Evolutionary conservation across 2,888 invertebrate species (phyloP), one percentile per base, ranked within the genome.

Genomic region (Zhuqinia jingwanae): DNA sequence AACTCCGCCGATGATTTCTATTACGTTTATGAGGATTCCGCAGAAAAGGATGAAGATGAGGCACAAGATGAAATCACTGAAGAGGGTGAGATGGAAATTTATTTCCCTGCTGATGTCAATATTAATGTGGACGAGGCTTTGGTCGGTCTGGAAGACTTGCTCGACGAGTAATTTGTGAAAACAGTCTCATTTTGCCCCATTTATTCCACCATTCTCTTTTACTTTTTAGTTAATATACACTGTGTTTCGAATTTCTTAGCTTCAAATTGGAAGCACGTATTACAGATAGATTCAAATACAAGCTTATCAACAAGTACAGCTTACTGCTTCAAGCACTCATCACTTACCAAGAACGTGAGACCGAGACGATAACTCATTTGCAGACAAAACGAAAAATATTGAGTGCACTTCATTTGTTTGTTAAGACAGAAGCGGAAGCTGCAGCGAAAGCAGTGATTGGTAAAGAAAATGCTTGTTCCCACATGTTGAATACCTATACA

Each of bases 331-430:
- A 90, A 78, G 89, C 90, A 0, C 60, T 90, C 11, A 85, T 90
- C n/a, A 85, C 88, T 11, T 89, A 89, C 45, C 90, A 90, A 84
- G 90, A 90, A 68, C 20, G 88, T 22, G 90, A 90, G 73, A 65
- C 85, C 2, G 90, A 90, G 79, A 77, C 88, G 5, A 90, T 90
- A 30, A 85, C 88, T 6, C 78, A 85, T 65, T 58, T 89, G 1
- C 79, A 85, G 56, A 88, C 81, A 30, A 90, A 90, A 70, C 27
- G 75, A 17, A 89, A 89, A 56, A 90, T 90, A 42, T 42, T 89
- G 42, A 86, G 77, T 36, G 76, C 83, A 11, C 73, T 90, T 17
- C 85, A 87, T 25, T 77, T 87, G 22, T 90, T 90, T 79, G 88
- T 89, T 0, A 87, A 87, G 47, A 22, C 58, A 0, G 88, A 88